Evolutionary conservation across 2,113 vertebrate genomes (phyloP).

Genomic region (Parus major): DNA sequence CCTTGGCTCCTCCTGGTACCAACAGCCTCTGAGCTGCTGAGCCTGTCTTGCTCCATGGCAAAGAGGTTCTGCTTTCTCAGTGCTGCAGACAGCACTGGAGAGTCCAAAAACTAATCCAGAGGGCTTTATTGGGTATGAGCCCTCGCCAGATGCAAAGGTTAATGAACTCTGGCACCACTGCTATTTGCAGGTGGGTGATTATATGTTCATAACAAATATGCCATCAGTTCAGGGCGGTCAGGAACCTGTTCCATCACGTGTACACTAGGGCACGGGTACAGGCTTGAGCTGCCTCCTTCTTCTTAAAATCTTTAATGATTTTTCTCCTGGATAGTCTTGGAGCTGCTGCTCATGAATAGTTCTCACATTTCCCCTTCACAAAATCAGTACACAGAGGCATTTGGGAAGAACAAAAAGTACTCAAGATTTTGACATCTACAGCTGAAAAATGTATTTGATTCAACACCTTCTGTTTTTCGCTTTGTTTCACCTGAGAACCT

Average conservation of each 20-base stretch:
- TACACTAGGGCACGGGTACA: background rate
- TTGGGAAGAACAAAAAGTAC: background rate
- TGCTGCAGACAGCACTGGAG: background rate
- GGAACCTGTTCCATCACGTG: background rate
- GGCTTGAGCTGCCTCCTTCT: background rate
- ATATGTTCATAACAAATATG: background rate
- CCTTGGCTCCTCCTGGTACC: background rate
- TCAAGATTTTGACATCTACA: background rate
- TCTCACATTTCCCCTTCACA: background rate
- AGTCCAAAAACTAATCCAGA: background rate
- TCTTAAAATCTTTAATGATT: background rate
- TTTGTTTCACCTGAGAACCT: background rate
- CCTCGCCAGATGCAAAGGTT: background rate
- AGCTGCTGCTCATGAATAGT: background rate
- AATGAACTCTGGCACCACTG: background rate
- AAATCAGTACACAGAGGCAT: background rate
- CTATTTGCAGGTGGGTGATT: background rate
- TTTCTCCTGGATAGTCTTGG: background rate
- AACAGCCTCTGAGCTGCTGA: background rate
- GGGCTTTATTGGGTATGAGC: fast-evolving
- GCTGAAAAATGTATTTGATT: background rate
- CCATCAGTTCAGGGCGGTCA: background rate
- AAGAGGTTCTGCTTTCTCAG: background rate
- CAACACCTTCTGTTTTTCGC: background rate
- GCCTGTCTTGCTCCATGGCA: background rate